phyloP scores from a whole-genome alignment of 2,888 invertebrate species.

The Netelia fuscicornis region DNA sequence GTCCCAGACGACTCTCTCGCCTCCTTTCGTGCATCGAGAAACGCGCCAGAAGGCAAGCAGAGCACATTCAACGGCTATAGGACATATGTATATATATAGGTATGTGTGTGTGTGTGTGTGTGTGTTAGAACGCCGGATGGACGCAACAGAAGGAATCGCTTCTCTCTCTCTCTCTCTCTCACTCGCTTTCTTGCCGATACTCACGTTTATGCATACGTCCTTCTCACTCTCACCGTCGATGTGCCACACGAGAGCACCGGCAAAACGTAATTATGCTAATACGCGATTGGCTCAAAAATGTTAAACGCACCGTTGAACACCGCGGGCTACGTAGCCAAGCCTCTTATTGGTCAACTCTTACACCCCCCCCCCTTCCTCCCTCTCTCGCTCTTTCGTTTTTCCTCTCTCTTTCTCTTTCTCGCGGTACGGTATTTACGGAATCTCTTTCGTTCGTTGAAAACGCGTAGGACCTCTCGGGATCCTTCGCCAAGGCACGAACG shows the following conservation, averaged over 20 bases:
- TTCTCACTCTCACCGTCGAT: conserved; percentile 33
- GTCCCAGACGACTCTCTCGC: conserved; percentile 44
- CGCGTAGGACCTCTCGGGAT: conserved; percentile 47
- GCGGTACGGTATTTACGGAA: conserved; percentile 80
- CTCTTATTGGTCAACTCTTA: conserved; percentile 73
- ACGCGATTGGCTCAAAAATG: conserved; percentile 83
- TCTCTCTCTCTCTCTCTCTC: conserved; percentile 3
- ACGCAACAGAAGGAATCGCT: conserved; percentile 46
- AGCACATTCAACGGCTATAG: conserved; percentile 41
- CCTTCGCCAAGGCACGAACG: conserved; percentile 68
- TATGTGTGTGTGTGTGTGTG: conserved; percentile 16
- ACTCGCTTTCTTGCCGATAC: background rate
- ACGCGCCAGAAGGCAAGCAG: conserved; percentile 59
- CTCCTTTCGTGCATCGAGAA: conserved; percentile 57
- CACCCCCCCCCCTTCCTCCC: conserved; percentile 25
- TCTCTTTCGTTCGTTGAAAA: conserved; percentile 62
- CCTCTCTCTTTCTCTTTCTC: conserved; percentile 27
- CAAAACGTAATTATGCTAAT: conserved; percentile 84
- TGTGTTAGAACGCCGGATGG: conserved; percentile 47
- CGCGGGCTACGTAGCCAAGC: conserved; percentile 78
- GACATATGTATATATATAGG: background rate
- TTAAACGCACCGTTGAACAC: conserved; percentile 81
- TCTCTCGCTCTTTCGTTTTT: conserved; percentile 42
- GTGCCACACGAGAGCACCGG: conserved; percentile 55
- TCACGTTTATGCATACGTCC: background rate